Evolutionary conservation across 2,113 vertebrate species (phyloP).

Genomic region (Heptranchias perlo): DNA sequence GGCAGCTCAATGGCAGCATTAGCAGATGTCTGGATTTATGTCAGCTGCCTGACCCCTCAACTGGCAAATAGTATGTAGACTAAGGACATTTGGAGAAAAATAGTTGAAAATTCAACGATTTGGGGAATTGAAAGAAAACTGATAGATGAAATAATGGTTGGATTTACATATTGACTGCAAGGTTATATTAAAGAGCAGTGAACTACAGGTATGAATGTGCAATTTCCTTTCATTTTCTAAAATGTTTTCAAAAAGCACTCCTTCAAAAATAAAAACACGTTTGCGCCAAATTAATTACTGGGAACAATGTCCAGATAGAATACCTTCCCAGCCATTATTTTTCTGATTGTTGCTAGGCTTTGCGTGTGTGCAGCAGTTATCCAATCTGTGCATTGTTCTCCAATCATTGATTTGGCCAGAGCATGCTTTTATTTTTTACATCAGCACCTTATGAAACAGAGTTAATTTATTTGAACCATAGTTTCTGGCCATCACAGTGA

Average conservation of each 20-base stretch:
- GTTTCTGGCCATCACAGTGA: neutral
- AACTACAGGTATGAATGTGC: neutral
- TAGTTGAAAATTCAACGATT: neutral
- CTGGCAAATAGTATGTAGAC: neutral
- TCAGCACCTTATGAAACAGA: neutral
- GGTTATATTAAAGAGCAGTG: neutral
- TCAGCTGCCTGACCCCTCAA: neutral
- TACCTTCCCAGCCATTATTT: neutral
- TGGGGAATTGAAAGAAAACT: neutral
- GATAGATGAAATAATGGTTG: neutral
- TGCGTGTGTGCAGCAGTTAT: neutral
- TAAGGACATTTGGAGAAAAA: neutral
- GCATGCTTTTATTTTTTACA: neutral
- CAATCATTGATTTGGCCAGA: neutral
- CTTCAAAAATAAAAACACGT: neutral
- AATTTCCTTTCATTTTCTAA: neutral
- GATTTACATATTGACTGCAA: neutral
- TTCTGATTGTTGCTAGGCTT: neutral
- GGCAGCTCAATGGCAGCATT: neutral
- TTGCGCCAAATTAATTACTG: neutral
- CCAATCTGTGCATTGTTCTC: neutral
- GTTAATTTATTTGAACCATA: neutral
- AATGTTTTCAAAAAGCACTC: neutral
- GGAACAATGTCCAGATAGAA: neutral
- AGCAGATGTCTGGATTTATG: neutral